Evolutionary conservation across 2,888 invertebrate species (phyloP).

Genomic region (Pediacus dermestoides): DNA sequence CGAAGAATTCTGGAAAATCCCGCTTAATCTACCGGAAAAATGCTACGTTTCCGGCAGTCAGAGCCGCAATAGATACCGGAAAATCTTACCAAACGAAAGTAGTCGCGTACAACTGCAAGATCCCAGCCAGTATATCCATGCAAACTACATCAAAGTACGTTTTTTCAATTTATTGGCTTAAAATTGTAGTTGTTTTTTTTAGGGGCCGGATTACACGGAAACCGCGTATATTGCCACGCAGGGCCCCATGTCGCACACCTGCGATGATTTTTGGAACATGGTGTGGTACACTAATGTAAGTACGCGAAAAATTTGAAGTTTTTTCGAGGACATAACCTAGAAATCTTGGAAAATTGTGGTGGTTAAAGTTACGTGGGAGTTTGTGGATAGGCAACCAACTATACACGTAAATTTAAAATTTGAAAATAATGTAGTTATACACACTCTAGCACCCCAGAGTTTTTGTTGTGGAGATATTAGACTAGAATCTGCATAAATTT

Average conservation of each 20-base stretch:
- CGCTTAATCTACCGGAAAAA: conserved; percentile 87
- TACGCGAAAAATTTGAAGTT: conserved; percentile 6
- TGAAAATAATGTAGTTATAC: too few relatives aligned
- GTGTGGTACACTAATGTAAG: conserved; percentile 52
- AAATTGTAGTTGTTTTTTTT: conserved; percentile 28
- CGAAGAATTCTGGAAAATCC: conserved; percentile 93
- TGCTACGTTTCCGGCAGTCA: conserved; percentile 86
- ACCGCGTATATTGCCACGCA: conserved; percentile 89
- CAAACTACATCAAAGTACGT: conserved; percentile 83
- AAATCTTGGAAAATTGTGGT: too few relatives aligned
- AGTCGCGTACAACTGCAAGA: conserved; percentile 72
- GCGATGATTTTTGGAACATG: conserved; percentile 90
- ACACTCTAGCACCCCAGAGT: too few relatives aligned
- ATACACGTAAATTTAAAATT: too few relatives aligned
- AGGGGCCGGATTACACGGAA: conserved; percentile 88
- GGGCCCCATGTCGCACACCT: conserved; percentile 85
- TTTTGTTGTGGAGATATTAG: too few relatives aligned
- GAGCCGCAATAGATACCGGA: conserved; percentile 84
- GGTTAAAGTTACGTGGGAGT: too few relatives aligned
- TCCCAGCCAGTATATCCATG: conserved; percentile 83
- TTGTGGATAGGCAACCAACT: too few relatives aligned
- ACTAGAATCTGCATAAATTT: too few relatives aligned
- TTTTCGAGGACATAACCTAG: not conserved
- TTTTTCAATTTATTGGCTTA: conserved; percentile 2
- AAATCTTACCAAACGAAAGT: conserved; percentile 85